Evolutionary conservation across 2,797 vertebrate genomes (phyloP), one percentile per base, ranked within the genome.

Genomic region (Gallinago stenura): DNA sequence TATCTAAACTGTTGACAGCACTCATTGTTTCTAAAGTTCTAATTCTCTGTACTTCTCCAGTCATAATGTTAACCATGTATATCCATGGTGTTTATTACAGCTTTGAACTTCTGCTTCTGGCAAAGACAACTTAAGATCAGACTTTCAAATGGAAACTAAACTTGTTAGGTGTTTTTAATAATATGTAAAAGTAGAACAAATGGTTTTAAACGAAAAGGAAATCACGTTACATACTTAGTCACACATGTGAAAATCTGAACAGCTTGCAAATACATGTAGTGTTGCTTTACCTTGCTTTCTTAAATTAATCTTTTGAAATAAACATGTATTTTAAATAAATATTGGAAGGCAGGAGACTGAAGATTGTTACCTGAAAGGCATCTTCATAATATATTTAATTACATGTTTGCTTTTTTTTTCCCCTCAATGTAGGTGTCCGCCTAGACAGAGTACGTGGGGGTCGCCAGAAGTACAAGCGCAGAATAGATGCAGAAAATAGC

Each of bases 401-500:
- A 5, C 15, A 19, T 69, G 12, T 79, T 94, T 96, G 16, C 73
- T 86, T 97, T 43, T 98, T 94, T 98, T 89, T 96, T 41, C 15
- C 41, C 51, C 88, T 97, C 86, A 84, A 94, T 57, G 11, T 96
- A 99, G 99, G 99, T 73, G 99, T 99, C 68, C 99, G 99, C 93
- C 98, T 99, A 94, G 99, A 99, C 98, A 98, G 99, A 98, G 99
- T 99, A 96, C 99, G 99, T 15, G 99, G 99, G 68, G 99, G 99
- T 89, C 99, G 99, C 97, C 99, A 99, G 98, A 99, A 99, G 98
- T 99, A 99, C 97, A 99, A 99, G 97, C 99, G 99, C 93, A 98
- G 99, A 98, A 99, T 99, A 99, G 99, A 99, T 90, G 99, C 99
- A n/a, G 99, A 99, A 98, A 99, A 99, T 98, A 99, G 99, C 97